Conservation (phyloP, 2,888 invertebrate species). For the Aspidiotus destructor region DNA sequence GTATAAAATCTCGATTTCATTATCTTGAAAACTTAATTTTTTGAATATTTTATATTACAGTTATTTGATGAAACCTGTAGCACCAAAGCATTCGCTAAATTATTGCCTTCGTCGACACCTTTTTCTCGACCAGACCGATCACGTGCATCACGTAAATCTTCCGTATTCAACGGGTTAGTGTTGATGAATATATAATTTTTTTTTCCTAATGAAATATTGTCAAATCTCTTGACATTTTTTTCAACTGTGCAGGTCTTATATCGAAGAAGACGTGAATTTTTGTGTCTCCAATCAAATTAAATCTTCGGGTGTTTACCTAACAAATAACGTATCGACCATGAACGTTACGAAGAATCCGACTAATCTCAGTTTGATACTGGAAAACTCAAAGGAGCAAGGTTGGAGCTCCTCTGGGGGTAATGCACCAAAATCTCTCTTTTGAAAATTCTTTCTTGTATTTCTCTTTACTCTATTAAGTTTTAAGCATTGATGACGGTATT, state of each 20-base stretch:
- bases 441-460: not conserved
- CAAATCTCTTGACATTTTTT: too few species aligned
- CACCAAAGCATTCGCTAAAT: constrained; percentile 38
- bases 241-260: too few species aligned
- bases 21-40: not conserved
- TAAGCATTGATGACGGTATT: too few species aligned
- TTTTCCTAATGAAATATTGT: too few species aligned
- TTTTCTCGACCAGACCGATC: constrained; percentile 12
- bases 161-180: constrained; percentile 17
- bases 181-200: too few species aligned
- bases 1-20: not conserved
- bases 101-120: constrained; percentile 38
- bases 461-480: not conserved
- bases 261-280: too few species aligned
- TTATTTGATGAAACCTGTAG: constrained; percentile 37
- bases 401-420: constrained; percentile 38
- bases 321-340: too few species aligned
- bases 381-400: too few species aligned
- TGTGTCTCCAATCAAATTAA: too few species aligned
- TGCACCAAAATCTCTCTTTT: not conserved
- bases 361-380: too few species aligned
- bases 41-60: not conserved
- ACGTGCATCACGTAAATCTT: constrained; percentile 9
- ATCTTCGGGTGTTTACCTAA: too few species aligned
- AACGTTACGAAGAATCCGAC: too few species aligned